Base-by-base conservation (phyloP, 2,113 vertebrate genomes). In the Anoplopoma fimbria region DNA sequence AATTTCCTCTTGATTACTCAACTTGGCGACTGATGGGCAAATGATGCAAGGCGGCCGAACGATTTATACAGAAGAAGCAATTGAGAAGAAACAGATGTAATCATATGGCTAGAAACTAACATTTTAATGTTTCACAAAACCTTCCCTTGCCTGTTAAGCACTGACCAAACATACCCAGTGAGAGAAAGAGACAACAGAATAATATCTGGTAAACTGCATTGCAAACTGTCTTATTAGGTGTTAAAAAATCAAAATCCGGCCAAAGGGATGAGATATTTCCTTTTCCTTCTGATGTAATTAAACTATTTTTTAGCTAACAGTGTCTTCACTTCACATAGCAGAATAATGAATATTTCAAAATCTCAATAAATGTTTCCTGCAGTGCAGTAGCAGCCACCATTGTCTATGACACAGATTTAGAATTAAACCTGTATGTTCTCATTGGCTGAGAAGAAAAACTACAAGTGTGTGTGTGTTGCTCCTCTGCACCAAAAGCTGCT, bases 1-100 rank as follows among this genome's bases (percentile, higher is more conserved):
- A 75, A 93, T 92, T 91, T 92, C 90, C 84, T 73, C 79, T 67
- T 77, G 85, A 91, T 90, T 83, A 79, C 40, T 75, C 69, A 47
- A 76, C 74, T 77, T 33, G 68, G 49, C 2, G 8, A 68, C 42
- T 75, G 53, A 81, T 65, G 77, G 63, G 53, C 12, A 29, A 79
- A 79, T 38, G 61, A 82, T 76, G 57, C 34, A 77, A 72, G 25
- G 85, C 63, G 88, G 42, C 10, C 7, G 33, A 55, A 68, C 4
- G 0, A 69, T 63, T 71, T 72, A 67, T 8, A 57, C 31, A n/a
- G 36, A 62, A 23, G 60, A 58, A 71, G 42, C 38, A 61, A 57
- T 75, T 36, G 51, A 77, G 38, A 79, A 49, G 65, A 62, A 71
- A 53, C 40, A 33, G 45, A 77, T 29, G 68, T 34, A 12, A 33